phyloP scores from a whole-genome alignment of 2,888 invertebrate species.

The Hemithea aestivaria region DNA sequence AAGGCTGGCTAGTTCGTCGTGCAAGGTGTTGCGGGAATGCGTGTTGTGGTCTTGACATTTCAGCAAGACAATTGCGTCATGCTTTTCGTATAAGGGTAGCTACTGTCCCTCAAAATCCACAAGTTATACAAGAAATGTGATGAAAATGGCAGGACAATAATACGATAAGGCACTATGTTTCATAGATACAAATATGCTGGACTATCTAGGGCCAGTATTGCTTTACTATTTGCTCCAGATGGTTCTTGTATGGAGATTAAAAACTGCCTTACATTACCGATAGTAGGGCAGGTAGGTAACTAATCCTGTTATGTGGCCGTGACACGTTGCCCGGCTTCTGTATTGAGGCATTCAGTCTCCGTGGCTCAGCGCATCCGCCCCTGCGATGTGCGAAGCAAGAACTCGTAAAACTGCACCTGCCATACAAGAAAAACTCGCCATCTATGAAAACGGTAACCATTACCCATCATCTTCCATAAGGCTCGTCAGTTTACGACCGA shows the following conservation, averaged over 20 bases:
- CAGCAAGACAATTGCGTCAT: no score
- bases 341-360: conserved; percentile 56
- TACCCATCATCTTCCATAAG: conserved; percentile 42
- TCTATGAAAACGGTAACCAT: conserved; percentile 75
- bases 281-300: conserved; percentile 64
- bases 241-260: conserved; percentile 3
- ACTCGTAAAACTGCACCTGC: conserved; percentile 67
- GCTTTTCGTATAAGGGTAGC: no score
- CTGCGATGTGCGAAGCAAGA: conserved; percentile 67
- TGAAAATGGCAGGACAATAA: no score
- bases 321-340: conserved; percentile 75
- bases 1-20: no score
- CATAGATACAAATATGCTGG: no score
- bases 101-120: no score
- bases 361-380: conserved; percentile 55
- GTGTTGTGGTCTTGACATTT: no score
- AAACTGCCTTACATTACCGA: conserved; percentile 13
- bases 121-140: no score
- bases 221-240: neutral
- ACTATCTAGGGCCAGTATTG: no score
- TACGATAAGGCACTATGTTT: no score
- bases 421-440: conserved; percentile 73
- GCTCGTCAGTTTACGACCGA: conserved; percentile 50
- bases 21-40: no score
- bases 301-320: conserved; percentile 78